Evolutionary conservation across 2,888 invertebrate species (phyloP), one percentile per base, ranked within the genome.

Genomic region (Agonopterix arenella): DNA sequence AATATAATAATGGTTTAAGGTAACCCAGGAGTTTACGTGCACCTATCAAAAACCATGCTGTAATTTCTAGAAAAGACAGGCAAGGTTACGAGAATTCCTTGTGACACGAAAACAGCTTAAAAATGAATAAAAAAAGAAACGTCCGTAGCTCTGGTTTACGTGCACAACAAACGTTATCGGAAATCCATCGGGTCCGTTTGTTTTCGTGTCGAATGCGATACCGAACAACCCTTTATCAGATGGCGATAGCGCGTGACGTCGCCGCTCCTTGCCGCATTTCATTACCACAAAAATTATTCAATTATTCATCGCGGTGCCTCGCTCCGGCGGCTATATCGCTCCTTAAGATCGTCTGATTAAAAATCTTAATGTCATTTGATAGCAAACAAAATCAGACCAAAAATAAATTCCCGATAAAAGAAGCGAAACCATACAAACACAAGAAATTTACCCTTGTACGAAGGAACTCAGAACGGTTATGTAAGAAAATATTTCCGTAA

Each of bases 141-240:
- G 60, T 52, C 59, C 67, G 68, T 62, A 62, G 56, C 62, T 65
- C 55, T 58, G 60, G 73, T 69, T 80, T 75, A 68, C 84, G 85
- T 85, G 85, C 67, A 62, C 62, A 56, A 61, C 61, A 66, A 66
- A 67, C 78, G 80, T 86, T 86, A 88, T 88, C 81, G 81, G 71
- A 70, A 81, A 81, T 69, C 78, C 69, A 82, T 80, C 70, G 65
- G 64, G 65, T 67, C 62, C 60, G 66, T 63, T 70, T 68, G 64
- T 62, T 70, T 70, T 72, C 80, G 79, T 76, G 78, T 71, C 67
- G 74, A 64, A 60, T 66, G 70, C 72, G 73, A 74, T 72, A 67
- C 48, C 59, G 62, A 56, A 63, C 74, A 82, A 85, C 84, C 84
- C 85, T 84, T 88, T 89, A 89, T 88, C 88, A 69, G 88, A 88